Evolutionary conservation across 2,797 vertebrate species (phyloP).

Genomic region (Microctenopoma stevenorrisi): DNA sequence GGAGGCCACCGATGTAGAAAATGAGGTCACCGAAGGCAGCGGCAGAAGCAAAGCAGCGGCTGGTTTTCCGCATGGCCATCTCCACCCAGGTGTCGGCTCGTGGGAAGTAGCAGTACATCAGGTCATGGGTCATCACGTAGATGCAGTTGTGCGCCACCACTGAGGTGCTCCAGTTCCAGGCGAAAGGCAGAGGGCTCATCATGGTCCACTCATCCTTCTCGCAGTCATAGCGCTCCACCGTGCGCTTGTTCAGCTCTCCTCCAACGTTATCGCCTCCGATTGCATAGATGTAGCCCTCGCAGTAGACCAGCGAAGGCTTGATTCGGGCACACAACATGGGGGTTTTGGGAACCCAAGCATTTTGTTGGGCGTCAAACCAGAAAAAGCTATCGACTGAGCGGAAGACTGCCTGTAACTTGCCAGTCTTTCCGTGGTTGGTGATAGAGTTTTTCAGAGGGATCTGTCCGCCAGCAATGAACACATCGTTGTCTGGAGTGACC

Average conservation of each 20-base stretch:
- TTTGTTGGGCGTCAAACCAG: slow-evolving; percentile 98
- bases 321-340: slow-evolving; percentile 94
- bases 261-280: slow-evolving; percentile 94
- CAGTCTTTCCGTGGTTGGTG: slow-evolving; percentile 90
- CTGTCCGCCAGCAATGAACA: slow-evolving; percentile 97
- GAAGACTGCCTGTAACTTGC: slow-evolving; percentile 91
- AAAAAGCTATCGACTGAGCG: slow-evolving; percentile 97
- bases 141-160: slow-evolving; percentile 94
- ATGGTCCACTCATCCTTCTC: slow-evolving; percentile 96
- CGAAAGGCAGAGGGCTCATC: slow-evolving; percentile 93
- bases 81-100: slow-evolving; percentile 95
- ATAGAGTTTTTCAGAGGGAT: slow-evolving; percentile 91
- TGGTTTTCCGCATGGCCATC: slow-evolving; percentile 95
- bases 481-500: slow-evolving; percentile 96
- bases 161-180: slow-evolving; percentile 96
- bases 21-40: slow-evolving; percentile 94
- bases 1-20: slow-evolving; percentile 96
- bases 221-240: slow-evolving; percentile 95
- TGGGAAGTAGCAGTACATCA: slow-evolving; percentile 97
- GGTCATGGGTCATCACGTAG: slow-evolving; percentile 95
- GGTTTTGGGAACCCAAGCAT: slow-evolving; percentile 95
- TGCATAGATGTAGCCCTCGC: slow-evolving; percentile 96
- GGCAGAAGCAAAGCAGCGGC: slow-evolving; percentile 95
- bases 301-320: slow-evolving; percentile 94
- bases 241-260: slow-evolving; percentile 93